Conservation (phyloP, 2,888 invertebrate genomes). For the Caenorhabditis sulstoni region DNA sequence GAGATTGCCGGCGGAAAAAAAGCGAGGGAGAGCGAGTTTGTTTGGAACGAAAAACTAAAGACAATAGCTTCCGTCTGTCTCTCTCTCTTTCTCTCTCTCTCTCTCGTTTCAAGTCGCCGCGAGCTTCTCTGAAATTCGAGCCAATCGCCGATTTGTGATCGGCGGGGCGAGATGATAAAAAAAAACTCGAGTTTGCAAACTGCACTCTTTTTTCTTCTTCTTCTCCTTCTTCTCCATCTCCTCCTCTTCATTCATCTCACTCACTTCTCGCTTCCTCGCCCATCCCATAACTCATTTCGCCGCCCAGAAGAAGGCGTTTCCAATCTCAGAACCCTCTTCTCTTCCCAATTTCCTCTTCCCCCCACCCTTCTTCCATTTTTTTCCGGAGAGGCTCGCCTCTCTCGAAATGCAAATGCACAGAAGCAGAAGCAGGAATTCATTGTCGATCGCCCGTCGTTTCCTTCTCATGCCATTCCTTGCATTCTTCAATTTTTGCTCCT, state of each 20-base stretch:
- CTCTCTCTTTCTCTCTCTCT: constrained; percentile 10
- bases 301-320: no score
- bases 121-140: constrained; percentile 34
- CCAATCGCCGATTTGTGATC: constrained; percentile 35
- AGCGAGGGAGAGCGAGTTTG: background rate
- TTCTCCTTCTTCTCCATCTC: background rate
- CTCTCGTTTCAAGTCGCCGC: background rate
- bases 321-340: background rate
- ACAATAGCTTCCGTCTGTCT: constrained; percentile 7
- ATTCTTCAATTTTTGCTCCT: background rate
- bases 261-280: background rate
- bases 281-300: background rate
- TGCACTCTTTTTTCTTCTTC: background rate
- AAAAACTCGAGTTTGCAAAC: background rate
- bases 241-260: background rate
- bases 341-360: background rate
- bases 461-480: background rate
- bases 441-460: background rate
- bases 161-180: constrained; percentile 16
- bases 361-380: background rate
- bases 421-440: constrained; percentile 20
- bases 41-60: background rate
- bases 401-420: background rate
- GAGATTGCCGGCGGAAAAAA: background rate
- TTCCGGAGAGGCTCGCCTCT: no score